Percentiles rank a stretch among this genome's conserved stretches.
These are phyloP conservation scores for Trichomalopsis sarcophagae DNA, from an alignment of 1,140 invertebrate species.

Conservation along the genomic window DNA sequence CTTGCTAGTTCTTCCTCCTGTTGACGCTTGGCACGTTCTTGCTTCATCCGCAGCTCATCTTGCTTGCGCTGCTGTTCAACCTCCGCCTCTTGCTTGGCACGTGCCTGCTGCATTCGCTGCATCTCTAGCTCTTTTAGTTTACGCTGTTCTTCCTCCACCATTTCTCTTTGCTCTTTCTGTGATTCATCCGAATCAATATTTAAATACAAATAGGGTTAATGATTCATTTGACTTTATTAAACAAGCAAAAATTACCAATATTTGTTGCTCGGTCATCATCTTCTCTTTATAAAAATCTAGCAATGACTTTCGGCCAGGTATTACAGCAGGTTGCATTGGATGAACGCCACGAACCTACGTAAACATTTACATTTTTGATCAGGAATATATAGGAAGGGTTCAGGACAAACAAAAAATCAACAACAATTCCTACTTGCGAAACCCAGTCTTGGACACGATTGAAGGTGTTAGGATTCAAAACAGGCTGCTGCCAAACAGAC, in stretches of 20 bases:
- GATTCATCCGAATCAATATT: background rate
- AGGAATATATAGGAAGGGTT: background rate
- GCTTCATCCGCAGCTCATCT: constrained; percentile 61
- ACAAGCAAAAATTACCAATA: constrained; percentile 65
- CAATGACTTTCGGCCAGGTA: constrained; percentile 64
- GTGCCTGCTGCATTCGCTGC: constrained; percentile 58
- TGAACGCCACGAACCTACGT: constrained; percentile 65
- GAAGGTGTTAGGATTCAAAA: constrained; percentile 60
- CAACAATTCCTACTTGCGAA: constrained; percentile 62
- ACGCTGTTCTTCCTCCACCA: constrained; percentile 67
- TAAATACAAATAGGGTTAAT: background rate
- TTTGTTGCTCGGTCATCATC: constrained; percentile 77
- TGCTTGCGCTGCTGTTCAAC: constrained; percentile 57
- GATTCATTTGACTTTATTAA: background rate
- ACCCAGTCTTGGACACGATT: constrained; percentile 68
- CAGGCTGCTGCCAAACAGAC: background rate
- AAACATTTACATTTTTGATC: background rate
- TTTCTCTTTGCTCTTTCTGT: constrained; percentile 74
- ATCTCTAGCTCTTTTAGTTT: constrained; percentile 66
- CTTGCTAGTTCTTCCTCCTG: constrained; percentile 63
- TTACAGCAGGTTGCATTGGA: constrained; percentile 68
- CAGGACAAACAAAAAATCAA: background rate
- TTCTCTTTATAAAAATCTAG: constrained; percentile 72
- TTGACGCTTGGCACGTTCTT: constrained; percentile 69
- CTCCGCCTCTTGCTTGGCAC: constrained; percentile 52